These are phyloP conservation scores for Macquaria australasica DNA, from an alignment of 2,113 vertebrate genomes.

Conservation along the genomic window DNA sequence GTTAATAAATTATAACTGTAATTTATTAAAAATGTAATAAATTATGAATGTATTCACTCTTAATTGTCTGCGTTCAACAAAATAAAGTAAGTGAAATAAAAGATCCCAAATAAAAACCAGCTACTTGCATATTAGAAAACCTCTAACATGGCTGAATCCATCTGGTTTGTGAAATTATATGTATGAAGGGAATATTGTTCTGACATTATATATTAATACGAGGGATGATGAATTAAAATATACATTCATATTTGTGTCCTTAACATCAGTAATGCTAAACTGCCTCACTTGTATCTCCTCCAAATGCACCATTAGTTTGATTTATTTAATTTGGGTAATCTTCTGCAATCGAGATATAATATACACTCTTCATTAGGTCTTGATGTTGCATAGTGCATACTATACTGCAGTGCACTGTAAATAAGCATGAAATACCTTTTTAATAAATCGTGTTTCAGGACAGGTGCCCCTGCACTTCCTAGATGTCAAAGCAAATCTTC, in stretches of 20 bases:
- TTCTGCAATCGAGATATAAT: conserved; percentile 25
- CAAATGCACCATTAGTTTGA: conserved; percentile 17
- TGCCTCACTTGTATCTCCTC: background rate
- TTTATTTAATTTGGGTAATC: conserved; percentile 2
- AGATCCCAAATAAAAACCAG: background rate
- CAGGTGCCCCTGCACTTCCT: conserved; percentile 8
- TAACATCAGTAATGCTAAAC: background rate
- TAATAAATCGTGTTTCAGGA: conserved; percentile 38
- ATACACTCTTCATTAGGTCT: conserved; percentile 22
- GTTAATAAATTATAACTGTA: conserved; percentile 30
- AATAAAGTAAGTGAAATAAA: background rate
- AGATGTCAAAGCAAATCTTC: conserved; percentile 36
- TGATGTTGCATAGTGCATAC: background rate
- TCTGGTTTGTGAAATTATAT: background rate
- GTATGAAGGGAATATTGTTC: background rate
- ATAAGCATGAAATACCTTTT: conserved; percentile 37
- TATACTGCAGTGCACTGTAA: background rate
- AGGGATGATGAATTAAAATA: background rate
- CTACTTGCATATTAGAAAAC: background rate
- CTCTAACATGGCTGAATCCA: background rate
- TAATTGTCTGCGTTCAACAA: conserved; percentile 3
- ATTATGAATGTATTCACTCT: conserved; percentile 27
- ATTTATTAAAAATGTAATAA: conserved; percentile 35
- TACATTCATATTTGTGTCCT: background rate
- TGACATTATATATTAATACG: background rate